Evolutionary conservation across 2,113 vertebrate species (phyloP).

Genomic region (Corvus hawaiiensis): DNA sequence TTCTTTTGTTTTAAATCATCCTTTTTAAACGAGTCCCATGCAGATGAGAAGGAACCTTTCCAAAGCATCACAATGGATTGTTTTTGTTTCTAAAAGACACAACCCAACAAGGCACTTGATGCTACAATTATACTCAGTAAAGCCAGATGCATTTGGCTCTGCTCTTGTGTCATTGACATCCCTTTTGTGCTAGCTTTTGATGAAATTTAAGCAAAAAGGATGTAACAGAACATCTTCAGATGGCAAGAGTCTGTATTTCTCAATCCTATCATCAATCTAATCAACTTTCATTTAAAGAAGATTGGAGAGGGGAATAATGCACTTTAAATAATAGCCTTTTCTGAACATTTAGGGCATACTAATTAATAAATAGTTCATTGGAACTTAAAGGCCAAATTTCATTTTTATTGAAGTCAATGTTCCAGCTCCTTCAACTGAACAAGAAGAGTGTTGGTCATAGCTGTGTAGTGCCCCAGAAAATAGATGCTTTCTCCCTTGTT

Average conservation of each 20-base stretch:
- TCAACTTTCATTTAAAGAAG: constrained; percentile 36
- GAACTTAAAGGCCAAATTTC: neutral
- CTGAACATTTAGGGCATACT: neutral
- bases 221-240: neutral
- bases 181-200: constrained; percentile 22
- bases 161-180: neutral
- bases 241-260: constrained; percentile 16
- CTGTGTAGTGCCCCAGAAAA: neutral
- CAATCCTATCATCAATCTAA: constrained; percentile 29
- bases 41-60: constrained; percentile 45
- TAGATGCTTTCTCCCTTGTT: neutral
- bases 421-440: neutral
- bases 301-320: constrained; percentile 8
- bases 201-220: neutral
- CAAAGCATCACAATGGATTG: neutral
- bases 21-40: constrained; percentile 20
- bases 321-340: neutral
- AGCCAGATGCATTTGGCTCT: constrained; percentile 41
- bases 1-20: constrained; percentile 61
- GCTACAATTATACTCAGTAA: neutral
- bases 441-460: neutral
- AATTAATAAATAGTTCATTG: constrained; percentile 44
- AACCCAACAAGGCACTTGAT: constrained; percentile 37
- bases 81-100: constrained; percentile 16
- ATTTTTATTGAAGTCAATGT: constrained; percentile 1